A percentile compares a stretch with the other conserved stretches of the same genome.
phyloP scores from a whole-genome alignment of 2,888 invertebrate species.

The Drosophila buzzatii region DNA sequence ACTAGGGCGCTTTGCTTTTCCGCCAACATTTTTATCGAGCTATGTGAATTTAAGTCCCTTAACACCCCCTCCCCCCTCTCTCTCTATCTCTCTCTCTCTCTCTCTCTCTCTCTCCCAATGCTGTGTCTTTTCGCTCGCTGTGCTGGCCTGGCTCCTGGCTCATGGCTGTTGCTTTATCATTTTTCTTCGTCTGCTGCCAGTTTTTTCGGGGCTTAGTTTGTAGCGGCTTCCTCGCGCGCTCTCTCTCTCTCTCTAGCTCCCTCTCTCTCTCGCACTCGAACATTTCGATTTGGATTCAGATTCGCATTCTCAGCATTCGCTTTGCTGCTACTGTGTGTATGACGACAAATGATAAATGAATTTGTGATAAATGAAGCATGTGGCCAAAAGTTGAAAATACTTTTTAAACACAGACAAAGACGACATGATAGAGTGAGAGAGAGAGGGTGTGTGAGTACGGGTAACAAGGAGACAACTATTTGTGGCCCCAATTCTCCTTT shows the following conservation, averaged over 20 bases:
- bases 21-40: constrained; percentile 69
- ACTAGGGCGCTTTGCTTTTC: constrained; percentile 46
- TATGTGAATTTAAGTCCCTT: constrained; percentile 42
- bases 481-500: constrained; percentile 25
- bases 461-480: constrained; percentile 38
- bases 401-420: constrained; percentile 59
- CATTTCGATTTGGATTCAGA: constrained; percentile 49
- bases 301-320: constrained; percentile 55
- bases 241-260: constrained; percentile 13
- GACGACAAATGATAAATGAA: constrained; percentile 81
- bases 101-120: not conserved
- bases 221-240: constrained; percentile 52
- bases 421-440: not conserved
- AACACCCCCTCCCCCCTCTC: not conserved
- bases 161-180: constrained; percentile 72
- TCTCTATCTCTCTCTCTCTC: not conserved
- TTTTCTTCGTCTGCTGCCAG: constrained; percentile 71
- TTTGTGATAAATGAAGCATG: constrained; percentile 82
- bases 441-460: not conserved
- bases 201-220: constrained; percentile 58
- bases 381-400: constrained; percentile 80
- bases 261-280: constrained; percentile 21
- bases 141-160: constrained; percentile 35
- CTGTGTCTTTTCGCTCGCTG: not conserved
- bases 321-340: constrained; percentile 43